phyloP scores from a whole-genome alignment of 92 coral and sea anemone species.

The Isaurus tuberculatus region DNA sequence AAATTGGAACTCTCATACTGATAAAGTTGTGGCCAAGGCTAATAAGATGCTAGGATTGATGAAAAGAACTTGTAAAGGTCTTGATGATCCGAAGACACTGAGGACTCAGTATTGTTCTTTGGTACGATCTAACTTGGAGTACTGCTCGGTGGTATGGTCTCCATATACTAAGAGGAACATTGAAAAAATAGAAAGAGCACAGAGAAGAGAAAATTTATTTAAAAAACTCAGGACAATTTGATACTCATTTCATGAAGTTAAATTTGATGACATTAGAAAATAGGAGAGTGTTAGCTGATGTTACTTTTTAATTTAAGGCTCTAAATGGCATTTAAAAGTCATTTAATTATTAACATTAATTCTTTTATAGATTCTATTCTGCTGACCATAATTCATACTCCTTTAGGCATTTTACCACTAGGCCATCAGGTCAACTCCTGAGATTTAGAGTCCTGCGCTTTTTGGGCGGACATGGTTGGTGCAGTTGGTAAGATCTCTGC shows the following conservation, averaged over 20 bases:
- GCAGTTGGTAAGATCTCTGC: too few relatives aligned
- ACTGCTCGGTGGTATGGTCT: conserved; percentile 54
- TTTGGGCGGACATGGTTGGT: too few relatives aligned
- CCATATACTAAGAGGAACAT: conserved; percentile 1
- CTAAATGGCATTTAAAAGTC: conserved; percentile 25
- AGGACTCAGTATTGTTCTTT: conserved; percentile 47
- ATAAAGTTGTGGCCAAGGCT: conserved; percentile 50
- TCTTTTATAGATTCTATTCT: conserved; percentile 26
- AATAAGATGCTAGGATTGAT: conserved; percentile 47
- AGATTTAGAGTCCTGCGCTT: too few relatives aligned
- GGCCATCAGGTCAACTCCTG: too few relatives aligned
- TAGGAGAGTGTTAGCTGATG: conserved; percentile 42
- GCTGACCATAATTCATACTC: conserved; percentile 13
- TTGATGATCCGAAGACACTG: conserved; percentile 54
- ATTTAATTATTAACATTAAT: neutral
- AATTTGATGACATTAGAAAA: conserved; percentile 36
- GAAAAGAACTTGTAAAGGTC: conserved; percentile 44
- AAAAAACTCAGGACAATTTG: too few relatives aligned
- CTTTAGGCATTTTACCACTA: too few relatives aligned
- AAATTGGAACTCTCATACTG: conserved; percentile 50
- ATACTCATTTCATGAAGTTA: conserved; percentile 27
- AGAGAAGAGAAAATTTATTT: conserved; percentile 16
- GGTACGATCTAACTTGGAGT: conserved; percentile 55
- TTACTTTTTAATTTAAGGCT: conserved; percentile 47
- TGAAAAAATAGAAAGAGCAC: conserved; percentile 33